phyloP scores from a whole-genome alignment of 2,113 vertebrate genomes.

The Uropsilus gracilis region DNA sequence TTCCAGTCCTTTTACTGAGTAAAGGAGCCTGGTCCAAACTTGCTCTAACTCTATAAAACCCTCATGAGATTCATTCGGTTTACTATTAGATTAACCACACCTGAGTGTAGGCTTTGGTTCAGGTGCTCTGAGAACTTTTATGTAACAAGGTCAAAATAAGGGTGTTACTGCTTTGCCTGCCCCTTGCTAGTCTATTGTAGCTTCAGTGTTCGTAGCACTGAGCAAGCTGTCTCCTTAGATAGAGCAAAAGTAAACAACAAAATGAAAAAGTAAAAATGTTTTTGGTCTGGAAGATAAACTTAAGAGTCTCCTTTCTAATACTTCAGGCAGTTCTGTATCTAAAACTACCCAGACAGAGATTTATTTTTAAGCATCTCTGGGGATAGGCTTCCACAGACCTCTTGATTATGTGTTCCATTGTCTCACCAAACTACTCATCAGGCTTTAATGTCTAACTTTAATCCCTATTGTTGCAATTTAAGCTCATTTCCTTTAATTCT shows the following conservation, averaged over 20 bases:
- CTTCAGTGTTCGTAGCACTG: not conserved
- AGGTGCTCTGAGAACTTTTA: slow-evolving; percentile 24
- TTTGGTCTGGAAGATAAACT: not conserved
- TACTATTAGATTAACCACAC: slow-evolving; percentile 25
- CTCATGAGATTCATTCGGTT: not conserved
- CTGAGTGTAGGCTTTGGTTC: not conserved
- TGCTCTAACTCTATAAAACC: slow-evolving; percentile 9
- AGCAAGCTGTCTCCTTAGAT: not conserved
- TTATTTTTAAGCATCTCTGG: slow-evolving; percentile 1
- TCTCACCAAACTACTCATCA: slow-evolving; percentile 1
- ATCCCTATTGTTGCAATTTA: slow-evolving; percentile 22
- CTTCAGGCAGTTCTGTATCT: not conserved
- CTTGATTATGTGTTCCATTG: slow-evolving; percentile 37
- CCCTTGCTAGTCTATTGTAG: fast-evolving
- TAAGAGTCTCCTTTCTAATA: not conserved
- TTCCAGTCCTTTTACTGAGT: slow-evolving; percentile 19
- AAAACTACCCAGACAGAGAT: not conserved
- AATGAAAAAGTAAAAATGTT: not conserved
- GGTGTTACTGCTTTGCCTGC: not conserved
- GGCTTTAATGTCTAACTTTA: slow-evolving; percentile 35
- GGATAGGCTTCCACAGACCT: not conserved
- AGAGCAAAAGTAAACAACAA: not conserved
- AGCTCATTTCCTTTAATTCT: slow-evolving; percentile 44
- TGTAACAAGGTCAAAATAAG: not conserved
- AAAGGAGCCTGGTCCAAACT: slow-evolving; percentile 28